phyloP scores from a whole-genome alignment of 2,888 invertebrate genomes.

The Xylota sylvarum region DNA sequence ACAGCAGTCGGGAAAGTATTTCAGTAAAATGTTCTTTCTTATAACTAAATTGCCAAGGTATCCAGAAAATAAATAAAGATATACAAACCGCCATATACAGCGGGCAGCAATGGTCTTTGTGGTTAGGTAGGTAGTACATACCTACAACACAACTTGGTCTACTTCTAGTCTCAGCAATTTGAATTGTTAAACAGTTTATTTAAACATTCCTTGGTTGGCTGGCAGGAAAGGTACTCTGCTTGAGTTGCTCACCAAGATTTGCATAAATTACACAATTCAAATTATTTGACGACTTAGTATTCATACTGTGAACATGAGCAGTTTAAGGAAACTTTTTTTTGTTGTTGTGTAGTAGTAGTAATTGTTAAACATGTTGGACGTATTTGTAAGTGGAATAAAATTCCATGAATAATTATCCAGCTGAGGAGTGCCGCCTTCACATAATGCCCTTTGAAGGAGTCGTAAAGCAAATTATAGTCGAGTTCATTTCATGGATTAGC shows the following conservation, averaged over 20 bases:
- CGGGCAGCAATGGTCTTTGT: conserved; percentile 2
- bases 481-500: too few relatives aligned
- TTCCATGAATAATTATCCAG: background rate
- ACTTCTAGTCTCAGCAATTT: conserved; percentile 31
- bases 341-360: background rate
- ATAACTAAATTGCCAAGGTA: conserved; percentile 1
- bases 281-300: background rate
- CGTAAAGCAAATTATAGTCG: too few relatives aligned
- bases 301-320: background rate
- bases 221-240: background rate
- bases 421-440: background rate
- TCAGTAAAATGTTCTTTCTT: conserved; percentile 4
- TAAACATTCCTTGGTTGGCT: background rate
- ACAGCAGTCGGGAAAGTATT: conserved; percentile 5
- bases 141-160: conserved; percentile 4
- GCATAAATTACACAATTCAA: conserved; percentile 10
- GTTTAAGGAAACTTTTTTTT: background rate
- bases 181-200: conserved; percentile 47
- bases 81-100: conserved; percentile 2
- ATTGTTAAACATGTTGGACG: background rate
- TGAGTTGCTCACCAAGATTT: conserved; percentile 6
- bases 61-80: conserved; percentile 18
- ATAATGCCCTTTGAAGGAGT: too few relatives aligned
- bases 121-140: too few relatives aligned
- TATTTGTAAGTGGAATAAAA: background rate